These are phyloP conservation scores for Heterotilapia buettikoferi DNA, from an alignment of 2,113 vertebrate genomes.

Conservation along the genomic window DNA sequence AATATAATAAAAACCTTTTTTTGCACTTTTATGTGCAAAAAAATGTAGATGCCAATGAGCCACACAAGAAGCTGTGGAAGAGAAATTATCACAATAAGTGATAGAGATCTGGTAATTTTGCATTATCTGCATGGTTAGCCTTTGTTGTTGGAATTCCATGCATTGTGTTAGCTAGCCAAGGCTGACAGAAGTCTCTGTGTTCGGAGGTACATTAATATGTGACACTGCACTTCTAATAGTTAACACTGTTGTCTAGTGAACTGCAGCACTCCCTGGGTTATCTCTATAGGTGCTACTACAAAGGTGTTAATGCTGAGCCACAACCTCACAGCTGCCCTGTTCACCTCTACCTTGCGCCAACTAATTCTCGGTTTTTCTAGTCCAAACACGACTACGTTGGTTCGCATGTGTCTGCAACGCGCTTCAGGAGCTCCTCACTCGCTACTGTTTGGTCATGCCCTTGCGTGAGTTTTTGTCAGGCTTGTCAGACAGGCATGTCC, in stretches of 20 bases:
- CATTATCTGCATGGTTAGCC: neutral
- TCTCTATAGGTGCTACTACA: neutral
- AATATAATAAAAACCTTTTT: neutral
- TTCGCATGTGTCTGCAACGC: neutral
- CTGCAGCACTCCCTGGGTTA: neutral
- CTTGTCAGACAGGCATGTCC: constrained; percentile 5
- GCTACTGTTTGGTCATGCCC: constrained; percentile 37
- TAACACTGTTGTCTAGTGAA: neutral
- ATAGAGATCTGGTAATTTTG: neutral
- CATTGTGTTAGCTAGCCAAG: neutral
- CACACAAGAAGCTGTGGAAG: neutral
- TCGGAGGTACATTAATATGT: neutral
- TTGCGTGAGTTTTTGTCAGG: neutral
- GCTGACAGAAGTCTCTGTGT: neutral
- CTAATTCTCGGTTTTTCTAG: constrained; percentile 1
- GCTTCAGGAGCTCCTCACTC: neutral
- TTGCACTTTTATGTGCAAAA: neutral
- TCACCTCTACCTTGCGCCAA: neutral
- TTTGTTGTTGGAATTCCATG: neutral
- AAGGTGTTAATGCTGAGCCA: neutral
- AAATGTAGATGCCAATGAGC: neutral
- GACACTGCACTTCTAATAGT: neutral
- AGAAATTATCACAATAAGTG: neutral
- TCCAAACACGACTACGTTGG: constrained; percentile 14
- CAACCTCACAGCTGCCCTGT: neutral